Base-by-base conservation (phyloP, 2,797 vertebrate species). In the Paramormyrops hopkinsi region DNA sequence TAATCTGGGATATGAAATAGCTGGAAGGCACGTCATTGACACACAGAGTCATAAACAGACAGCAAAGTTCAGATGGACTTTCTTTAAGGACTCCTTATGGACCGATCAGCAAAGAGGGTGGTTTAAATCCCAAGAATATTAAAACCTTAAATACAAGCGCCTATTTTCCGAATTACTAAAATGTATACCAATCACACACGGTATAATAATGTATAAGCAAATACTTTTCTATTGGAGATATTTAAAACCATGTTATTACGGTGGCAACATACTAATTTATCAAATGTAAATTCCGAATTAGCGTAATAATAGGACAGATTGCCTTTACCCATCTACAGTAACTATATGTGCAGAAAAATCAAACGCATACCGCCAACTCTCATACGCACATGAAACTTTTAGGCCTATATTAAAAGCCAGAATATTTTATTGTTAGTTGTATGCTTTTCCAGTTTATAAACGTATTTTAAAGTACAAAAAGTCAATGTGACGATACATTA, bases 31-130 rank as follows among this genome's bases (percentile, higher is more conserved):
- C n/a, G 87, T 91, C 88, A 88, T 82, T 59, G 87, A 86, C 41
- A 84, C 33, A n/a, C 19, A 53, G 25, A 73, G 93, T 92, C 93
- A 95, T 96, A 96, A 96, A 95, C 93, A 93, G 91, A 92, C 93
- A 90, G 92, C 95, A 96, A 96, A 96, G 96, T 96, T 94, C 96
- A 94, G 41, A 1, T 33, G 73, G 33, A 41, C 73, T 41, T 79
- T 82, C 76, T 46, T 82, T 82, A 82, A 82, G 41, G 5, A 8
- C 19, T 41, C 41, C 19, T 44, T 82, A 46, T 82, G 76, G 65
- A 73, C 65, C 65, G 29, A 73, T 73, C 12, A 73, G 29, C 29
- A 73, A 73, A 73, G 29, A 37, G 29, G 29, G 17, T 82, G 7
- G 6, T 82, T 82, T 82, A 19, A 82, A 82, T 79, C 29, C 2